Conservation (phyloP, 2,113 vertebrate genomes). For the Anguilla rostrata region DNA sequence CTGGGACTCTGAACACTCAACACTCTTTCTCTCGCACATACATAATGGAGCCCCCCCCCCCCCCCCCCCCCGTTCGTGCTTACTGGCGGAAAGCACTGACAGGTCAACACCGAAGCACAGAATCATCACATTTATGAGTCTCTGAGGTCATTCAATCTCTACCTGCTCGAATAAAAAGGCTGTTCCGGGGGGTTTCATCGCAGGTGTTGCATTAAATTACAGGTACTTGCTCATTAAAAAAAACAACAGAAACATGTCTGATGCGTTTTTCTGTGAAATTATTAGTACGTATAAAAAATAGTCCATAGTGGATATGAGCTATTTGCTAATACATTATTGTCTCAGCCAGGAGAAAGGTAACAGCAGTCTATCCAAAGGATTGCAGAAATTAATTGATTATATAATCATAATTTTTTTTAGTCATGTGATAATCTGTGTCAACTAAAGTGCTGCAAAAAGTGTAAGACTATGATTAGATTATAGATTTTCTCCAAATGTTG, state of each 20-base stretch:
- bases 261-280: not conserved
- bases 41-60: not conserved
- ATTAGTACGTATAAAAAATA: not conserved
- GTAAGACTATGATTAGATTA: not conserved
- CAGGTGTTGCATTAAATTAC: not conserved
- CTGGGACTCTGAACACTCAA: not conserved
- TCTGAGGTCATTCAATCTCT: slow-evolving; percentile 1
- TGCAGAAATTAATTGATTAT: not conserved
- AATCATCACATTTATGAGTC: slow-evolving; percentile 13
- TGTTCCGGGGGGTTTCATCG: not conserved
- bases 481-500: not conserved
- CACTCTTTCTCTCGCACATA: not conserved
- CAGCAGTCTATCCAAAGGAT: not conserved
- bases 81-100: slow-evolving; percentile 13
- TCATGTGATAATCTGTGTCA: not conserved
- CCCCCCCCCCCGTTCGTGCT: not conserved
- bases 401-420: no score
- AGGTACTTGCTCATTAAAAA: not conserved
- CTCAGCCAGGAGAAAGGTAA: not conserved
- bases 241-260: not conserved
- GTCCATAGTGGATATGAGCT: not conserved
- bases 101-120: slow-evolving; percentile 22
- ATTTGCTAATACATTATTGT: not conserved
- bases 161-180: not conserved
- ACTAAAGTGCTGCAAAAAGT: not conserved